Evolutionary conservation across 2,797 vertebrate genomes (phyloP).

Genomic region (Brachyalestes nurse): DNA sequence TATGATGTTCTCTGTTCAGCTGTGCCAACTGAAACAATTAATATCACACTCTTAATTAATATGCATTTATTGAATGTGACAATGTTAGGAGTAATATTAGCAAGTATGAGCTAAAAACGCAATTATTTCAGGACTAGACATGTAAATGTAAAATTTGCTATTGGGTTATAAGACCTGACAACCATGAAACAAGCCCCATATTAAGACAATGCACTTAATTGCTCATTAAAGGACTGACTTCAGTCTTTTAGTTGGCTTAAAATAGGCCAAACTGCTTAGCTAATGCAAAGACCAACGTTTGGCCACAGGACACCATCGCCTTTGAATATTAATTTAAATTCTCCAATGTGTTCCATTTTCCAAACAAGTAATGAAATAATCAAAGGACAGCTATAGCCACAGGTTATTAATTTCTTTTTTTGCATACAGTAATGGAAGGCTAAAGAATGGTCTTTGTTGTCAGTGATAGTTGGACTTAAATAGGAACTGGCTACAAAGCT

Average conservation of each 20-base stretch:
- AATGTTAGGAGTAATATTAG: conserved; percentile 17
- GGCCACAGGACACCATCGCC: conserved; percentile 59
- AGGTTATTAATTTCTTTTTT: conserved; percentile 64
- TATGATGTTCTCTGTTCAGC: not conserved
- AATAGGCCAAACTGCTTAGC: conserved; percentile 27
- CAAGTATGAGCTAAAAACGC: not conserved
- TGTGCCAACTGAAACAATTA: not conserved
- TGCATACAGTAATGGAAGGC: conserved; percentile 24
- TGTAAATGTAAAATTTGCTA: conserved; percentile 15
- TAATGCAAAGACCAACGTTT: conserved; percentile 54
- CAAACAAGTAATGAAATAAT: conserved; percentile 66
- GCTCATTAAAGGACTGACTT: conserved; percentile 49
- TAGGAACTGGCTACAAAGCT: conserved; percentile 63
- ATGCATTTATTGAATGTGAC: not conserved
- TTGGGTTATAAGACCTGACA: conserved; percentile 11
- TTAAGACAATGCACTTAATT: conserved; percentile 55
- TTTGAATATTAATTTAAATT: conserved; percentile 58
- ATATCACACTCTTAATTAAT: not conserved
- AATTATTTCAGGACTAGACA: not conserved
- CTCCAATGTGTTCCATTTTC: conserved; percentile 56
- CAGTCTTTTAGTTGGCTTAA: conserved; percentile 19
- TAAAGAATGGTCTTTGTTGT: conserved; percentile 47
- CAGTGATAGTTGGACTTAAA: conserved; percentile 59
- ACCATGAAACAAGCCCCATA: conserved; percentile 44
- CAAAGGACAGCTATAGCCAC: conserved; percentile 62